Evolutionary conservation across 2,797 vertebrate genomes (phyloP).

Genomic region (Liasis olivaceus): DNA sequence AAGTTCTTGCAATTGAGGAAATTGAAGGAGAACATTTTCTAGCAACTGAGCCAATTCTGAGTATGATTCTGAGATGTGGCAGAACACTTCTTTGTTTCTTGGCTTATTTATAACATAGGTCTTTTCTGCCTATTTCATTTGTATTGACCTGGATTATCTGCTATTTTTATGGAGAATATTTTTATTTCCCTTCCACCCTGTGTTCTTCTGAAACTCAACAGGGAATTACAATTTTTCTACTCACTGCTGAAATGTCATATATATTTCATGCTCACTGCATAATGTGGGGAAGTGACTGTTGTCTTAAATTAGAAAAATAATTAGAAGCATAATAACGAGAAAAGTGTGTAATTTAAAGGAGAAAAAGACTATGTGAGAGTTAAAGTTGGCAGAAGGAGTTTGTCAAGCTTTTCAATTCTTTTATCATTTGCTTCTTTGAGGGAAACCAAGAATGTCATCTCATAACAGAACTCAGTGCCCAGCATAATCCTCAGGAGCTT

Average conservation of each 20-base stretch:
- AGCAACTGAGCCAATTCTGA: conserved; percentile 25
- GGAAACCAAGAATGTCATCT: conserved; percentile 38
- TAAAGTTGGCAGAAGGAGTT: conserved; percentile 37
- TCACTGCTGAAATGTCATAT: conserved; percentile 31
- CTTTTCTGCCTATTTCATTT: conserved; percentile 46
- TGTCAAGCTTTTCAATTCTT: conserved; percentile 37
- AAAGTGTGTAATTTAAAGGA: conserved; percentile 16
- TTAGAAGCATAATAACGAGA: conserved; percentile 60
- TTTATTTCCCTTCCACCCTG: background rate
- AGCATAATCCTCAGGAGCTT: conserved; percentile 9
- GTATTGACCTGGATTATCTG: conserved; percentile 49
- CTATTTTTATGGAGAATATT: conserved; percentile 36
- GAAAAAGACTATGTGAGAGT: conserved; percentile 49
- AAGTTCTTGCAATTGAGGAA: conserved; percentile 32
- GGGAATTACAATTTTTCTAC: conserved; percentile 36
- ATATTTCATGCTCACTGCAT: conserved; percentile 40
- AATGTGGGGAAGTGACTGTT: background rate
- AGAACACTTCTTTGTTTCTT: conserved; percentile 59
- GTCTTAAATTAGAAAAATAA: conserved; percentile 61
- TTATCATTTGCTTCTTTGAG: background rate
- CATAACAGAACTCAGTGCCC: conserved; percentile 24
- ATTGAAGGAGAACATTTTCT: conserved; percentile 8
- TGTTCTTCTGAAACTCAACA: background rate
- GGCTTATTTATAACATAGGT: conserved; percentile 63
- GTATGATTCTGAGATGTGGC: conserved; percentile 34